phyloP scores from a whole-genome alignment of 2,797 vertebrate species.

The Pagetopsis macropterus region DNA sequence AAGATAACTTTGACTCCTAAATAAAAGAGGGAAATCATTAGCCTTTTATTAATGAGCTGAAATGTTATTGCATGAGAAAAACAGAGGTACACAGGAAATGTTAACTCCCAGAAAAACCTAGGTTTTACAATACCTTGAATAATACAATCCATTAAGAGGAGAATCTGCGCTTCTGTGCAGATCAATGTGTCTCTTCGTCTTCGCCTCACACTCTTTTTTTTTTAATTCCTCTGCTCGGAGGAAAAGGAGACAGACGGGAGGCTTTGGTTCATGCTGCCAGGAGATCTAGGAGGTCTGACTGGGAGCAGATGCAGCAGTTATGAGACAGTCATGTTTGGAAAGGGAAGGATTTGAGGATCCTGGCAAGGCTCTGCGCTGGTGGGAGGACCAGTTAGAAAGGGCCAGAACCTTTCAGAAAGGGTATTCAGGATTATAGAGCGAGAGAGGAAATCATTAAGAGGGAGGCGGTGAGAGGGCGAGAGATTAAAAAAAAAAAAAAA shows the following conservation, averaged over 20 bases:
- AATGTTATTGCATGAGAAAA: not conserved
- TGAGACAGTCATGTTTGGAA: slow-evolving; percentile 68
- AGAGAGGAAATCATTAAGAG: slow-evolving; percentile 66
- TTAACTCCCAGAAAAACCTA: slow-evolving; percentile 18
- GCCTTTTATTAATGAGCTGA: slow-evolving; percentile 16
- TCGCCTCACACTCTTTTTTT: slow-evolving; percentile 31
- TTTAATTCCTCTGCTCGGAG: slow-evolving; percentile 40
- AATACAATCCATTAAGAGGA: not conserved
- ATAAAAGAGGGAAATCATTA: slow-evolving; percentile 20
- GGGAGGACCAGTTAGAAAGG: slow-evolving; percentile 70
- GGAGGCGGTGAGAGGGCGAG: slow-evolving; percentile 34
- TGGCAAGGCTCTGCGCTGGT: slow-evolving; percentile 62
- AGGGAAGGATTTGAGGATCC: slow-evolving; percentile 58
- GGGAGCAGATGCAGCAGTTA: slow-evolving; percentile 78
- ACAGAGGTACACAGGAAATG: slow-evolving; percentile 1
- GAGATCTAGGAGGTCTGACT: slow-evolving; percentile 72
- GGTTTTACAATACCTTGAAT: slow-evolving; percentile 20
- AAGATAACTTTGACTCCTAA: slow-evolving; percentile 11
- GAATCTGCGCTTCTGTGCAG: slow-evolving; percentile 3
- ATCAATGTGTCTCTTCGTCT: slow-evolving; percentile 21
- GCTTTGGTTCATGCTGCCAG: slow-evolving; percentile 64
- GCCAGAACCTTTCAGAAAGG: slow-evolving; percentile 62
- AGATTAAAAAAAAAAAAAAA: slow-evolving; percentile 2
- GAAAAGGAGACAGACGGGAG: slow-evolving; percentile 59
- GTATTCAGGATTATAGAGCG: slow-evolving; percentile 60